These are phyloP conservation scores for Phocoena sinus DNA, from an alignment of 2,113 vertebrate genomes.

Conservation along the genomic window DNA sequence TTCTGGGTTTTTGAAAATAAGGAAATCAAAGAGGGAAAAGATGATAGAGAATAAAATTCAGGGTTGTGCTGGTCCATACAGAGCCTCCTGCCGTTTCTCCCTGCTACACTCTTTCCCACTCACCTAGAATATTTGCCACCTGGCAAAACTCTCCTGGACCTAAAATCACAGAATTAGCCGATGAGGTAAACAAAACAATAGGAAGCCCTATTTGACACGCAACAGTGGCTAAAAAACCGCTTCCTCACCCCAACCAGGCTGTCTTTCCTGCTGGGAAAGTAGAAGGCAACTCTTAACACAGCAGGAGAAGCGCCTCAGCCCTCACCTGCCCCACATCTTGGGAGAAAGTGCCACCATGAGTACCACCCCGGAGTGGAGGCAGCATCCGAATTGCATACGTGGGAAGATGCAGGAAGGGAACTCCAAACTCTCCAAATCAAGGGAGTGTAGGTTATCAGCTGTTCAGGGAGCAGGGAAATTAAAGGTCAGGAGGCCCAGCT, in stretches of 20 bases:
- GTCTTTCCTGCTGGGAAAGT: constrained; percentile 56
- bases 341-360: constrained; percentile 6
- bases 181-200: constrained; percentile 67
- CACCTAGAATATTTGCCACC: constrained; percentile 60
- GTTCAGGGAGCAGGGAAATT: not conserved
- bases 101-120: not conserved
- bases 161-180: constrained; percentile 32
- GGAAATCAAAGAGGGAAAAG: constrained; percentile 29
- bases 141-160: constrained; percentile 30
- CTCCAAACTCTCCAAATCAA: not conserved
- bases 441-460: not conserved
- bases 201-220: constrained; percentile 67
- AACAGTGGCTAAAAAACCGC: constrained; percentile 52
- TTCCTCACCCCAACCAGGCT: constrained; percentile 8
- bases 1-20: constrained; percentile 47
- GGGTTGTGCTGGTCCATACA: not conserved
- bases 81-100: not conserved
- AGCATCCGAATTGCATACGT: accelerated
- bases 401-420: not conserved
- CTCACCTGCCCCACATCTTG: constrained; percentile 51
- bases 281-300: constrained; percentile 48
- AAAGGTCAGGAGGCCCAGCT: not conserved
- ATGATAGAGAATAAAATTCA: constrained; percentile 24
- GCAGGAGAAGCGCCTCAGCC: constrained; percentile 2
- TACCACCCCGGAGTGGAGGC: not conserved